Base-by-base conservation (phyloP, 2,113 vertebrate genomes). In the Thunnus maccoyii region DNA sequence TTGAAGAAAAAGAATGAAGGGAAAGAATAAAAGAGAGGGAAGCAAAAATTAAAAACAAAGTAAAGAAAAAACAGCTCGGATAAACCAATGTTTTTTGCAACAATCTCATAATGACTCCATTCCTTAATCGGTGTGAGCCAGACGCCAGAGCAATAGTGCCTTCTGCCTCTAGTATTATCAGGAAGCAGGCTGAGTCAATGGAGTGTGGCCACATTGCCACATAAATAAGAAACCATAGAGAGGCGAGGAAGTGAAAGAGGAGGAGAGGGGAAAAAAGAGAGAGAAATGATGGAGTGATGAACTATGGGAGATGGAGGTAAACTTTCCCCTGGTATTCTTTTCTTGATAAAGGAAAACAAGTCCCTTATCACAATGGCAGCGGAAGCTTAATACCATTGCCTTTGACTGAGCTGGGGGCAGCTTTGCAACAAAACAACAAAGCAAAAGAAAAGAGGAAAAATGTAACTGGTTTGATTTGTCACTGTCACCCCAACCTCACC, bases 151-250 rank as follows among this genome's bases (percentile, higher is more conserved):
- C 3, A 32, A 84, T 83, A 76, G 77, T 27, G 81, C 76, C 76
- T 88, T 86, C 79, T 84, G 87, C 87, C 89, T 86, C 72, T 72
- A 75, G 87, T 72, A 54, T 86, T 89, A 92, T 90, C 89, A 79
- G 77, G 83, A 69, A 77, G 56, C 77, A 48, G 78, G 48, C 79
- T 36, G 84, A 92, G 76, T 88, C 90, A 86, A 76, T 91, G 87
- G 78, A 88, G 91, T 89, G 89, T 86, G 72, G 76, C 86, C 78
- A 84, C 86, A 88, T 68, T 90, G 88, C 87, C 86, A 89, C 91
- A 88, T 77, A 78, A 91, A 94, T 83, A 91, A 77, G 50, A 83
- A 89, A 86, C 25, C 72, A 41, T 5, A 58, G 79, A 82, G 72
- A 17, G 2, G 55, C 48, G 60, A 61, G 68, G 50, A 12, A 76